Conservation (phyloP, 2,113 vertebrate species). For the Sula dactylatra region DNA sequence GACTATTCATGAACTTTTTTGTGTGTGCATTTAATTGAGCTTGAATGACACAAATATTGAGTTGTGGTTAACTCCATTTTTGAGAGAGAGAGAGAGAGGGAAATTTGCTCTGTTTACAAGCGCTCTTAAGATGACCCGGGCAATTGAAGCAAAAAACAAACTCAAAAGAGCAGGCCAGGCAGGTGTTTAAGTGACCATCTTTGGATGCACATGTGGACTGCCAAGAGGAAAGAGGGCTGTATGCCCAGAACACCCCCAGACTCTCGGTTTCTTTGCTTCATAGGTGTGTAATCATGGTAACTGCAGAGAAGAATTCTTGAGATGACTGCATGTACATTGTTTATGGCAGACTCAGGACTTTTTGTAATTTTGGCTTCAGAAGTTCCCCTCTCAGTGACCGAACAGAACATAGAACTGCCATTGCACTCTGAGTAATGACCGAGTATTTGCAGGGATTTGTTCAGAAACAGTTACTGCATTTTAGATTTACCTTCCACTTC, state of each 20-base stretch:
- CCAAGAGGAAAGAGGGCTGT: background rate
- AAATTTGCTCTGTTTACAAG: background rate
- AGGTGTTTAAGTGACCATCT: background rate
- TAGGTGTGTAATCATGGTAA: background rate
- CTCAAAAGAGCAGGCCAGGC: background rate
- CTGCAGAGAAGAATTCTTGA: background rate
- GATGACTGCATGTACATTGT: background rate
- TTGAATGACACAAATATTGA: slow-evolving; percentile 45
- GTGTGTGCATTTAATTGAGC: slow-evolving; percentile 45
- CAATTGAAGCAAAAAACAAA: background rate
- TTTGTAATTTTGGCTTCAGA: background rate
- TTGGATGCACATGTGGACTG: background rate
- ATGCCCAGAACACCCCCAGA: background rate
- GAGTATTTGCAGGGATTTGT: background rate
- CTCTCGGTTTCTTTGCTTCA: background rate
- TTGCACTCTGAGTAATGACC: background rate
- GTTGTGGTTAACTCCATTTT: background rate
- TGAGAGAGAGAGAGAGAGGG: background rate
- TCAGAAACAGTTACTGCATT: background rate
- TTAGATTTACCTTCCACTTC: background rate
- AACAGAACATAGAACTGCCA: background rate
- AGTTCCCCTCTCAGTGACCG: background rate
- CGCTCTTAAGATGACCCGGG: background rate
- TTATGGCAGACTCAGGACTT: background rate
- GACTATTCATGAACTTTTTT: slow-evolving; percentile 33